These are phyloP conservation scores for Akabosia matsudoensis DNA, from an alignment of 1,140 invertebrate genomes.

Conservation along the genomic window DNA sequence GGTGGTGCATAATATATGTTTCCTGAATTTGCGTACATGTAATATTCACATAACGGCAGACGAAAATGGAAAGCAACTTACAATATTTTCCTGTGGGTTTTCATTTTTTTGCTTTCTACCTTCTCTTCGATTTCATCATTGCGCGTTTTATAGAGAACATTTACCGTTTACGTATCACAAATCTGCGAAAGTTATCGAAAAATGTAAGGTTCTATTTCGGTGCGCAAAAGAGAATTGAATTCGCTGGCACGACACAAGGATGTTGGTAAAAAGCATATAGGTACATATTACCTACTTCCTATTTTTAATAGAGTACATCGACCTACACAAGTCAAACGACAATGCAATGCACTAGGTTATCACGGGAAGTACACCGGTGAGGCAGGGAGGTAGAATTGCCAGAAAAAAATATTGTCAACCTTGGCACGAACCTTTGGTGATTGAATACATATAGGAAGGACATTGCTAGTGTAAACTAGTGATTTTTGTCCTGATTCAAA, in stretches of 20 bases:
- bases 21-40: background rate
- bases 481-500: background rate
- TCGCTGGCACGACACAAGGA: background rate
- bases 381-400: background rate
- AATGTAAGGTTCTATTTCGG: too few relatives aligned
- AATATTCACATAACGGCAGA: background rate
- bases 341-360: background rate
- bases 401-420: conserved; percentile 21
- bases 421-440: background rate
- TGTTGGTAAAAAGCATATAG: conserved; percentile 4
- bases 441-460: background rate
- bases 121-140: background rate
- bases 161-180: background rate
- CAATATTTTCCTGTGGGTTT: background rate
- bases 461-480: background rate
- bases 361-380: background rate
- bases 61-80: background rate
- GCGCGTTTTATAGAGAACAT: too few relatives aligned
- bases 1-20: background rate
- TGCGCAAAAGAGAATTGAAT: background rate
- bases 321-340: conserved; percentile 1
- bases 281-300: conserved; percentile 17
- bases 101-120: background rate
- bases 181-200: background rate
- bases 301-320: background rate